Conservation (phyloP, 2,888 invertebrate genomes). For the Argyra leucocephala region DNA sequence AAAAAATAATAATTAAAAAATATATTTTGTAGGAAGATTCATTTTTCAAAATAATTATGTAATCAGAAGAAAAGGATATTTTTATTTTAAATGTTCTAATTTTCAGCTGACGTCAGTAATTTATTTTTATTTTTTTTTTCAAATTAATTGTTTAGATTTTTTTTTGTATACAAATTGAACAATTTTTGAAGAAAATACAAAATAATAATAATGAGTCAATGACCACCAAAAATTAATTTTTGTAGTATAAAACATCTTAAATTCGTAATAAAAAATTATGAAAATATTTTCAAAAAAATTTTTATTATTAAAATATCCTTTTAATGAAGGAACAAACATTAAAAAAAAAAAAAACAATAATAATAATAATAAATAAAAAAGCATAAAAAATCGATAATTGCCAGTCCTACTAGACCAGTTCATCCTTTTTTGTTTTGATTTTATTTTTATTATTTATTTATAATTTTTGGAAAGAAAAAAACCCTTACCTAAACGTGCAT, state of each 20-base stretch:
- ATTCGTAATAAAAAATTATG: not conserved
- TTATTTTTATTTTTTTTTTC: too few relatives aligned
- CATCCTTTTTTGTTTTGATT: not conserved
- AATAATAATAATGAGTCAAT: slow-evolving; percentile 2
- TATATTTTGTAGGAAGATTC: too few relatives aligned
- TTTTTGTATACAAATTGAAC: too few relatives aligned
- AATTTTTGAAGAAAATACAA: too few relatives aligned
- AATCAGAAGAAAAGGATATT: too few relatives aligned
- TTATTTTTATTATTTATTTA: not conserved
- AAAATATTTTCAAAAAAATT: not conserved
- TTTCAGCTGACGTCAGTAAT: too few relatives aligned
- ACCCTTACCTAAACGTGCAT: not conserved
- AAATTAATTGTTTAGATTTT: not conserved
- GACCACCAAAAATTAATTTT: not conserved
- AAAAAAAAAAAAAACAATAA: not conserved
- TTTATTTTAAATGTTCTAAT: too few relatives aligned
- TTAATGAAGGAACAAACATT: not conserved
- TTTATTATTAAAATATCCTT: not conserved
- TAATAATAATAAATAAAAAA: not conserved
- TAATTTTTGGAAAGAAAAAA: not conserved
- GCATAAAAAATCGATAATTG: not conserved
- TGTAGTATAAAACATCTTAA: not conserved
- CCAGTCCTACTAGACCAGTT: not conserved
- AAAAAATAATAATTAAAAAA: too few relatives aligned
- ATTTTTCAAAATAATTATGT: too few relatives aligned